Evolutionary conservation across 1,140 invertebrate species (phyloP).

Genomic region (Zaprionus inermis): DNA sequence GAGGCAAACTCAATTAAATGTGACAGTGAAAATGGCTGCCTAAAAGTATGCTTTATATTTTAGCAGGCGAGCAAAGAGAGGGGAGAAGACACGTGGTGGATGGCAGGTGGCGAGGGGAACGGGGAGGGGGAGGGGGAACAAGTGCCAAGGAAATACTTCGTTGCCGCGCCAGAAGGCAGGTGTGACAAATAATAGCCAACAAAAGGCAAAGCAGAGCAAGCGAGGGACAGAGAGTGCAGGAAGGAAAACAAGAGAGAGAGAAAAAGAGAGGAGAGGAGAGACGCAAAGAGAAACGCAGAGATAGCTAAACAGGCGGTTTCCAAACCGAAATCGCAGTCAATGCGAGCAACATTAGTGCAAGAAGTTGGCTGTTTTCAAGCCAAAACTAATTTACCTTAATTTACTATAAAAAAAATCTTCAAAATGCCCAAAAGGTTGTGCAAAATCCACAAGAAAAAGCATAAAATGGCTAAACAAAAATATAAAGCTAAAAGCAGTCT

Average conservation of each 20-base stretch:
- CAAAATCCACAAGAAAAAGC: no score
- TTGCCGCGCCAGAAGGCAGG: slow-evolving; percentile 28
- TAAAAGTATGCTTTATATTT: slow-evolving; percentile 78
- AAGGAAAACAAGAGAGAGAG: neutral
- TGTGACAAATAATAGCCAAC: slow-evolving; percentile 37
- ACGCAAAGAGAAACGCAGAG: neutral
- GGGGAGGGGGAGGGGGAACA: slow-evolving; percentile 2
- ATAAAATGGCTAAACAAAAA: neutral
- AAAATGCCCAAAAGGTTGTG: no score
- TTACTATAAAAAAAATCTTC: no score
- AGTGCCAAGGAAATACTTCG: slow-evolving; percentile 17
- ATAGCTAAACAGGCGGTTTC: neutral
- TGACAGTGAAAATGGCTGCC: slow-evolving; percentile 78
- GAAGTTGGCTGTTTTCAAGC: neutral
- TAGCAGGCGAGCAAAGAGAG: slow-evolving; percentile 18
- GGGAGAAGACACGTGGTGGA: neutral
- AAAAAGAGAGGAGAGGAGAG: neutral
- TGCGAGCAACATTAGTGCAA: neutral
- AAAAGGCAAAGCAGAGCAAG: neutral
- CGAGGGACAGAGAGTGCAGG: no score
- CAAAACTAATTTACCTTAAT: neutral
- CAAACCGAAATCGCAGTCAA: neutral
- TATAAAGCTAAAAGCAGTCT: neutral
- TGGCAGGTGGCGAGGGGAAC: neutral
- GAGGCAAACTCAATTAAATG: slow-evolving; percentile 80